Base-by-base conservation (phyloP, 2,797 vertebrate genomes). In the Micromesistius poutassou region DNA sequence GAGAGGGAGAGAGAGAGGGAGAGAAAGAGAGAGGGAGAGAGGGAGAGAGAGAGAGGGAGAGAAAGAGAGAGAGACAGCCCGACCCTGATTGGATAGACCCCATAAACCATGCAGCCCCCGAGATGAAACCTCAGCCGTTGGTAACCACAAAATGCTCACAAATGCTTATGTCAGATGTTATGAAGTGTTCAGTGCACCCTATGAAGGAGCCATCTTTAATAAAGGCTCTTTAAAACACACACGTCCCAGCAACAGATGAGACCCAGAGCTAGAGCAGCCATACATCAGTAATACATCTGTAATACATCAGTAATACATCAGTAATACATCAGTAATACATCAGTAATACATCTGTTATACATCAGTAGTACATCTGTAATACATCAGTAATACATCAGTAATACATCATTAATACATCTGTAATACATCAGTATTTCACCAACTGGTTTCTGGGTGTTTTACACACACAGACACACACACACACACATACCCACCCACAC, bases 101-200 rank as follows among this genome's bases (percentile, higher is more conserved):
- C 82, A 82, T 87, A 83, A 89, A 81, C 78, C 79, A 78, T 78
- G 81, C 83, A 90, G 82, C 70, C 77, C 87, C 87, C 86, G 83
- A 85, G 87, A 89, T 88, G 85, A 77, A 89, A 90, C 86, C 89
- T 80, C 86, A 89, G 89, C 82, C 85, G 71, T 50, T 82, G 79
- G 85, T 89, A 87, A 90, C 86, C 86, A 86, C 85, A 87, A n/a
- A n/a, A n/a, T n/a, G n/a, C 87, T 89, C 83, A 87, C 84, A 90
- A 90, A 91, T 91, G 91, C 88, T 91, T 86, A 90, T 90, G 89
- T 91, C 89, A 90, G 85, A 92, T 90, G 87, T 91, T 90, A 89
- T 91, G 86, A 91, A 91, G 86, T 89, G 81, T 82, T 83, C 80
- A 88, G 87, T 87, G 83, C 86, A 81, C 84, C 86, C 90, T 81